Conservation (phyloP, 2,113 vertebrate species). For the Chloropsis hardwickii region DNA sequence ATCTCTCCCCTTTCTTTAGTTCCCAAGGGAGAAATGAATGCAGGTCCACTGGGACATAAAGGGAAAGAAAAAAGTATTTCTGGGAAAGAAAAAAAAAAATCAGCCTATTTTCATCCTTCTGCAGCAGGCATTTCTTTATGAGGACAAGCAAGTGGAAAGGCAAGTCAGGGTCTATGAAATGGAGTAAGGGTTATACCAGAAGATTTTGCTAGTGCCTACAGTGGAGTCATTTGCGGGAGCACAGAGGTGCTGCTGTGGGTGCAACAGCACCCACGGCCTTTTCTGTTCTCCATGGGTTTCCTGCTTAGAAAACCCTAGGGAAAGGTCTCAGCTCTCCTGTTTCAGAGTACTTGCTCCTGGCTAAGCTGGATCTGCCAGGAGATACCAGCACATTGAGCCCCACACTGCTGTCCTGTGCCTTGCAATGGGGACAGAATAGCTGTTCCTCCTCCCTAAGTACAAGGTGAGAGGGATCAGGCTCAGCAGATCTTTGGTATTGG, state of each 20-base stretch:
- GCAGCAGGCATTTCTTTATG: background rate
- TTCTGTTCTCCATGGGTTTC: background rate
- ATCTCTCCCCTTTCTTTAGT: background rate
- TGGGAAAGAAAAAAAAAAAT: too few relatives aligned
- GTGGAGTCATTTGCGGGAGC: background rate
- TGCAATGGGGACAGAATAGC: background rate
- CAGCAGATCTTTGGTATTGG: accelerated
- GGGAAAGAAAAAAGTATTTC: background rate
- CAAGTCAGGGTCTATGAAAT: background rate
- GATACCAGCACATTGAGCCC: background rate
- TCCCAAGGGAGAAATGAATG: background rate
- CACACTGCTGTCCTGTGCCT: background rate
- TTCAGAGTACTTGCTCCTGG: background rate
- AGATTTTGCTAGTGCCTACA: background rate
- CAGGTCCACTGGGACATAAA: background rate
- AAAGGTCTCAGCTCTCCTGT: background rate
- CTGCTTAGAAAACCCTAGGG: background rate
- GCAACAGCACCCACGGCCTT: accelerated
- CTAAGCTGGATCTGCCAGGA: background rate
- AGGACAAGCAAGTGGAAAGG: background rate
- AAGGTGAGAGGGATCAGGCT: background rate
- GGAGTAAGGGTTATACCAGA: background rate
- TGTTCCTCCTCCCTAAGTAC: background rate
- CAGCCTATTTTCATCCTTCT: background rate
- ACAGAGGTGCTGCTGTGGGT: background rate